phyloP scores from a whole-genome alignment of 2,797 vertebrate species.

The Serranus cabrilla region DNA sequence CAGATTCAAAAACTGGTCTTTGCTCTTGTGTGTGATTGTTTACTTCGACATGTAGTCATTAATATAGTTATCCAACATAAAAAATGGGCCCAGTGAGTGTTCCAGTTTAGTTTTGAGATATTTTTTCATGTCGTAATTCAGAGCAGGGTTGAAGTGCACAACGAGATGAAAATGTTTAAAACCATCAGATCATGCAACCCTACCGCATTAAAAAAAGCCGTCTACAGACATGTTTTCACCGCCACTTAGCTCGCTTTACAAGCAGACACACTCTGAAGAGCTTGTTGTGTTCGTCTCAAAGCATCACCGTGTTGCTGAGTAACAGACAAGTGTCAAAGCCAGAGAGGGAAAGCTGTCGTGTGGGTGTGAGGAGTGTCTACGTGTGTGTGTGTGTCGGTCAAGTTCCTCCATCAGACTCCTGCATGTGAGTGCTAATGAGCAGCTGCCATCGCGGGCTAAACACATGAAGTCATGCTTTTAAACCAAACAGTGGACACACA shows the following conservation, averaged over 20 bases:
- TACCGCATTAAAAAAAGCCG: constrained; percentile 19
- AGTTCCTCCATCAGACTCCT: constrained; percentile 45
- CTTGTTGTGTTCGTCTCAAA: constrained; percentile 55
- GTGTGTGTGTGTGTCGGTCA: constrained; percentile 29
- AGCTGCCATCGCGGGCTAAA: constrained; percentile 55
- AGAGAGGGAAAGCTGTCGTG: constrained; percentile 61
- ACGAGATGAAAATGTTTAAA: constrained; percentile 4
- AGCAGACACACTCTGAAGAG: constrained; percentile 41
- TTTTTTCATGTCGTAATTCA: neutral
- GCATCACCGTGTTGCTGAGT: constrained; percentile 64
- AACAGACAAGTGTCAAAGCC: constrained; percentile 65
- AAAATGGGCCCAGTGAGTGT: neutral
- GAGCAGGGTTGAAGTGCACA: constrained; percentile 4
- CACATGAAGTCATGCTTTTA: constrained; percentile 44
- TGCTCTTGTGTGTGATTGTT: neutral
- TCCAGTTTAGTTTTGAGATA: neutral
- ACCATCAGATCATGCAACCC: neutral
- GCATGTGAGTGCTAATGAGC: constrained; percentile 59
- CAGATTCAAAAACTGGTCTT: neutral
- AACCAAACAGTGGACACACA: constrained; percentile 27
- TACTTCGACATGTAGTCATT: neutral
- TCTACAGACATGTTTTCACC: constrained; percentile 23
- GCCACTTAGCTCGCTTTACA: constrained; percentile 50
- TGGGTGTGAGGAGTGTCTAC: constrained; percentile 48
- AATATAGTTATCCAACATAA: neutral